These are phyloP conservation scores for Cataglyphis livida DNA, from an alignment of 2,888 invertebrate species.

Conservation along the genomic window DNA sequence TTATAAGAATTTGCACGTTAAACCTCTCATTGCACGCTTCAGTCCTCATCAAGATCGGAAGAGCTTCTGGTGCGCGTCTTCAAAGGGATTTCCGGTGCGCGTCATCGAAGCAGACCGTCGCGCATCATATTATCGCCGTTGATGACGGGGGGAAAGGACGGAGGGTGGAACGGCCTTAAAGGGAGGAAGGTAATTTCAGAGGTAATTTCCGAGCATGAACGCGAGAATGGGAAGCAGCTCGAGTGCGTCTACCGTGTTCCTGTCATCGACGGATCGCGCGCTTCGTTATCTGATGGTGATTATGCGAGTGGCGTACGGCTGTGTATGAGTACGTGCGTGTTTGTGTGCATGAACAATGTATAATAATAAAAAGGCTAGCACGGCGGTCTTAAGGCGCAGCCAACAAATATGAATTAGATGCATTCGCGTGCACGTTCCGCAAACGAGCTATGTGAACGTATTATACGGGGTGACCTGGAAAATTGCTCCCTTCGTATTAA, in stretches of 20 bases:
- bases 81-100: constrained; percentile 46
- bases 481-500: constrained; percentile 44
- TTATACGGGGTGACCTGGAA: constrained; percentile 28
- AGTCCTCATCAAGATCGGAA: constrained; percentile 54
- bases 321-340: constrained; percentile 50
- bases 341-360: constrained; percentile 59
- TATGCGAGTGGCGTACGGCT: constrained; percentile 70
- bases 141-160: neutral
- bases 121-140: constrained; percentile 49
- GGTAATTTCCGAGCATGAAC: constrained; percentile 71
- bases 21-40: constrained; percentile 49
- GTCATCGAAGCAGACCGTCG: constrained; percentile 54
- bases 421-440: constrained; percentile 47
- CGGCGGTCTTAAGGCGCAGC: constrained; percentile 58
- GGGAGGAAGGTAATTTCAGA: constrained; percentile 49
- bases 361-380: constrained; percentile 66
- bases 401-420: constrained; percentile 65
- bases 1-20: constrained; percentile 49
- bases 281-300: constrained; percentile 82
- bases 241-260: constrained; percentile 77
- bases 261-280: constrained; percentile 81
- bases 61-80: constrained; percentile 43
- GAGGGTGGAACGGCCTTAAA: constrained; percentile 39
- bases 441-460: constrained; percentile 41
- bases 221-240: constrained; percentile 69